Evolutionary conservation across 2,888 invertebrate genomes (phyloP), one percentile per base, ranked within the genome.

Genomic region (Pemphredon lugubris): DNA sequence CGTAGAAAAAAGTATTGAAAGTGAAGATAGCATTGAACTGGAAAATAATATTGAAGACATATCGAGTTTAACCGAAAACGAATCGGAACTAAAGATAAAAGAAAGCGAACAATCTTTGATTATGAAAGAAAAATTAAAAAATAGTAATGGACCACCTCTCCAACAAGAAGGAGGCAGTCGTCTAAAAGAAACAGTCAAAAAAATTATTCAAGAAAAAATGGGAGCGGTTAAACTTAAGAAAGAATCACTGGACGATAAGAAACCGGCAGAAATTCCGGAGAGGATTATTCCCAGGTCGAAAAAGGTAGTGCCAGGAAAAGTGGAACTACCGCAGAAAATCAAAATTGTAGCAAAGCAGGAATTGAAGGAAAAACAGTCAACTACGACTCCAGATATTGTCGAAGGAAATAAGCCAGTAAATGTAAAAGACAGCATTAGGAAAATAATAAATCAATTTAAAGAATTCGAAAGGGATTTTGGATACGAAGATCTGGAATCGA

Each of bases 141-240:
- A 68, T 26, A 48, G 63, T 54, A 53, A 72, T 54, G 21, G 58
- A 34, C 48, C 66, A 61, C 13, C 18, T 18, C 51, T 51, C 16
- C 67, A 64, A 55, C n/a, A n/a, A n/a, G n/a, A n/a, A n/a, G n/a
- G 65, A 79, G 21, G 16, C 18, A 32, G 55, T 5, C 81, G 75
- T 50, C 66, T 85, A 50, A 88, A 87, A 70, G 83, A 86, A 72
- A 83, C 84, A 6, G 84, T 87, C 7, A 87, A 84, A 59, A 87
- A 87, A 75, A 73, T 88, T 11, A 88, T 88, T 44, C 85, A 87
- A 73, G 85, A 91, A 79, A 92, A 92, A 88, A 90, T 92, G 80
- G 91, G 91, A 75, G 91, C 91, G 63, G 91, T 91, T 65, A 92
- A 91, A 83, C 90, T 91, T 2, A 92, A 91, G 84, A 91, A 90